phyloP scores from a whole-genome alignment of 2,888 invertebrate genomes.

The Ormyrus thymus region DNA sequence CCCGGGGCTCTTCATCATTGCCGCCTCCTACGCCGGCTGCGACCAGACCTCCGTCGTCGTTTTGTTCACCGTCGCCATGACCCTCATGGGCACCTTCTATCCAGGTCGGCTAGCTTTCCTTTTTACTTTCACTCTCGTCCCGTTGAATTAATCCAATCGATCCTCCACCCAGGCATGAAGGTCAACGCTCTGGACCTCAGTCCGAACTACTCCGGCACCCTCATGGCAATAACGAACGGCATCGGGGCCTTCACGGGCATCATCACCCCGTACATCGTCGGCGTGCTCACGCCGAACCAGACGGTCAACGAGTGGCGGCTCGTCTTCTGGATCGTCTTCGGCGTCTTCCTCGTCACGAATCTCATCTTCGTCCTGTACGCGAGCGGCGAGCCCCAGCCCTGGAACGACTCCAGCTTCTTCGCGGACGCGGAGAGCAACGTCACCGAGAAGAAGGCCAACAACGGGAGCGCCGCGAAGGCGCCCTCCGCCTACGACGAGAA shows the following conservation, averaged over 20 bases:
- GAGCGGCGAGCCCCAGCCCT: conserved; percentile 84
- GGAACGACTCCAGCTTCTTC: conserved; percentile 80
- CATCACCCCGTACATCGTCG: conserved; percentile 82
- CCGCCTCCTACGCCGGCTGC: conserved; percentile 76
- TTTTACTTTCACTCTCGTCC: too few species aligned
- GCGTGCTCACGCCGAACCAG: conserved; percentile 77
- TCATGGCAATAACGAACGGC: conserved; percentile 77
- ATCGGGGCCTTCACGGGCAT: conserved; percentile 85
- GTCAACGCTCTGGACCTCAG: conserved; percentile 76
- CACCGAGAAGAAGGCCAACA: conserved; percentile 46
- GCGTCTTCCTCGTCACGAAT: conserved; percentile 81
- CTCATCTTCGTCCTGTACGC: conserved; percentile 83
- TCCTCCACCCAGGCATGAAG: conserved; percentile 69
- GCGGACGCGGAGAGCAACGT: conserved; percentile 44
- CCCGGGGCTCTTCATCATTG: conserved; percentile 75
- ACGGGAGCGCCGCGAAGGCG: not conserved
- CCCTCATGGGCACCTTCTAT: conserved; percentile 76
- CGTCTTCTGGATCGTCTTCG: conserved; percentile 88
- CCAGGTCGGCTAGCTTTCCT: conserved; percentile 62
- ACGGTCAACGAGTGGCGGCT: conserved; percentile 81
- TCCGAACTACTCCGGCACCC: conserved; percentile 75
- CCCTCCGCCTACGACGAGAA: conserved; percentile 31
- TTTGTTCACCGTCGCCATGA: conserved; percentile 75
- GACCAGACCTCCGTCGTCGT: conserved; percentile 71
- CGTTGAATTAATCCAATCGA: too few species aligned